phyloP scores from a whole-genome alignment of 2,113 vertebrate genomes.

The Brachypteracias leptosomus region DNA sequence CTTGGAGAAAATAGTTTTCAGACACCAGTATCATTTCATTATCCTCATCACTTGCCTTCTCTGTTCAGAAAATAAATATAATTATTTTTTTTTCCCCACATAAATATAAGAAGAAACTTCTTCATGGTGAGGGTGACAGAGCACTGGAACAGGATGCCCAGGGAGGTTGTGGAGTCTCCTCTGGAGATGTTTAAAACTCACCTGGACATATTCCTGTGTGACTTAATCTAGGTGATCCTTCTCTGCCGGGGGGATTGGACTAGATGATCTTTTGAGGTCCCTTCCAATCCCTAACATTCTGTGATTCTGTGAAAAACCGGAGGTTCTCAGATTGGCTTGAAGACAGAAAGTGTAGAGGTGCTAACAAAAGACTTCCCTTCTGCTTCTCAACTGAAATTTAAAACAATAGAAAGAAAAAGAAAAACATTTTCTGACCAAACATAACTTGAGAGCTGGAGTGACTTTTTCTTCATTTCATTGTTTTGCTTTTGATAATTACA shows the following conservation, averaged over 20 bases:
- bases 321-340: not conserved
- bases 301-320: no score
- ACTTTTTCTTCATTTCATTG: constrained; percentile 10
- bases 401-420: not conserved
- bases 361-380: not conserved
- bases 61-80: not conserved
- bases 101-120: no score
- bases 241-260: no score
- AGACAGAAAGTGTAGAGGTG: not conserved
- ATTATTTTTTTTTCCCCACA: no score
- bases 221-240: no score
- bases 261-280: no score
- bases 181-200: no score
- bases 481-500: constrained; percentile 53
- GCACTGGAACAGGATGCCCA: no score
- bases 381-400: not conserved
- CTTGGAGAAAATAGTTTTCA: not conserved
- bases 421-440: not conserved
- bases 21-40: not conserved
- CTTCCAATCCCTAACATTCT: no score
- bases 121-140: no score
- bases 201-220: no score
- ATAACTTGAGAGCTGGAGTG: not conserved
- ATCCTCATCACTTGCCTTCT: not conserved
- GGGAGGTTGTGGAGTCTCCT: no score